A percentile compares a stretch with the other conserved stretches of the same genome.
These are phyloP conservation scores for Pristionchus pacificus DNA, from an alignment of 1,140 invertebrate genomes.

Conservation along the genomic window DNA sequence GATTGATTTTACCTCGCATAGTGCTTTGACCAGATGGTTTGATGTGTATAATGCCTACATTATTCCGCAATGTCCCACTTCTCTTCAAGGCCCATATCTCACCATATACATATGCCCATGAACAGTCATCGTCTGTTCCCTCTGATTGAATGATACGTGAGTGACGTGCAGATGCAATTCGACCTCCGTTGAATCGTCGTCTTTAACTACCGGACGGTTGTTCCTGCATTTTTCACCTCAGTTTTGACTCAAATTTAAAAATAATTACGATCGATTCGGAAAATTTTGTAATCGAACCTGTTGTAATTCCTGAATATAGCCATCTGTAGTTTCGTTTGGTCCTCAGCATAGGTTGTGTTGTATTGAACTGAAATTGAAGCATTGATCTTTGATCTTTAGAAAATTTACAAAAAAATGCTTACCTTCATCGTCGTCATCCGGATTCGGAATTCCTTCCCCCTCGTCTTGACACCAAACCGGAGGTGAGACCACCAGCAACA, in stretches of 20 bases:
- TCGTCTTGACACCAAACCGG: too few species aligned
- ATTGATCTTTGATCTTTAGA: background rate
- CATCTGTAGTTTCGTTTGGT: background rate
- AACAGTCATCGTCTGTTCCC: constrained; percentile 46
- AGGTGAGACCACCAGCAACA: too few species aligned
- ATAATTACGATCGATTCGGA: too few species aligned
- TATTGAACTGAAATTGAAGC: background rate
- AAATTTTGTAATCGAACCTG: background rate
- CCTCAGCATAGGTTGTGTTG: background rate
- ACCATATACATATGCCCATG: constrained; percentile 55
- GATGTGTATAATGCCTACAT: too few species aligned
- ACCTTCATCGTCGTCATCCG: too few species aligned
- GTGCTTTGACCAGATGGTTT: too few species aligned
- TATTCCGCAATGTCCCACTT: too few species aligned
- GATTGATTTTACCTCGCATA: background rate
- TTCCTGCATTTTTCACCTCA: too few species aligned
- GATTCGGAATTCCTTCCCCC: too few species aligned
- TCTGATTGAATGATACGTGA: constrained; percentile 44
- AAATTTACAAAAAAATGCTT: too few species aligned
- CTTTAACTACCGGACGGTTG: too few species aligned
- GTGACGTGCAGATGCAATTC: constrained; percentile 39
- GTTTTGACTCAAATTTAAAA: too few species aligned
- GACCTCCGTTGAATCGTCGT: constrained; percentile 14
- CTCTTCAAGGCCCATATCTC: background rate
- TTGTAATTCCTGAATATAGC: background rate